A percentile compares a stretch with the other conserved stretches of the same genome.
phyloP scores from a whole-genome alignment of 2,113 vertebrate species.

The Aspiorhynchus laticeps region DNA sequence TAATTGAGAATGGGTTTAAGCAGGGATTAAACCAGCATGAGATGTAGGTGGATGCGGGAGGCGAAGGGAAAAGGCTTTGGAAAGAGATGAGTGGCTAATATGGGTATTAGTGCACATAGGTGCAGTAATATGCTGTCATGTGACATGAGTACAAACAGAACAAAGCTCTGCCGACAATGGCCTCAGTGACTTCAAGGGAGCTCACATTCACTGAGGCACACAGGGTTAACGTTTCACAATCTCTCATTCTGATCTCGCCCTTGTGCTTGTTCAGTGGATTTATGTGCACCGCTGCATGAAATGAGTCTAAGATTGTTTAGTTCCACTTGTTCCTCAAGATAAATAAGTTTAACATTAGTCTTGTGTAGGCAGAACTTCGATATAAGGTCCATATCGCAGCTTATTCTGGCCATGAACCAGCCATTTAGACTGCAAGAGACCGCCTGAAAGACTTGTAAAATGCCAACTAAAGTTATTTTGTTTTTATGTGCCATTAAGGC shows the following conservation, averaged over 20 bases:
- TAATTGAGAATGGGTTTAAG: conserved; percentile 76
- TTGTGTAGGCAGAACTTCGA: not conserved
- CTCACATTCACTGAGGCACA: conserved; percentile 19
- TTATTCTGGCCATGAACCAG: conserved; percentile 3
- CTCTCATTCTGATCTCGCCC: conserved; percentile 12
- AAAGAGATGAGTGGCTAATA: conserved; percentile 68
- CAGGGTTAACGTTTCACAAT: conserved; percentile 36
- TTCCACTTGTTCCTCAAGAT: not conserved
- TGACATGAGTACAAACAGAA: conserved; percentile 63
- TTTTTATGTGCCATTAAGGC: not conserved
- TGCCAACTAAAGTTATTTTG: not conserved
- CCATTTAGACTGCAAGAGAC: not conserved
- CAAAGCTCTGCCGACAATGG: conserved; percentile 14
- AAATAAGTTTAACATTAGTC: conserved; percentile 9
- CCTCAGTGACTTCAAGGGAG: conserved; percentile 1
- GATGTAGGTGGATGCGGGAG: conserved; percentile 69
- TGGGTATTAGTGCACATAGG: conserved; percentile 72
- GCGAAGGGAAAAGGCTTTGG: conserved; percentile 72
- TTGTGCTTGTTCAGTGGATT: not conserved
- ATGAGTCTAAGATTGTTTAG: conserved; percentile 27
- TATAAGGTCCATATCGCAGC: not conserved
- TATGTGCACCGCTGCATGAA: conserved; percentile 35
- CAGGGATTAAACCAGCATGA: conserved; percentile 72
- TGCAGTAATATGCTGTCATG: conserved; percentile 63
- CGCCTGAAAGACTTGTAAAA: not conserved